A percentile compares a stretch with the other conserved stretches of the same genome.
Conservation (phyloP, 1,140 invertebrate genomes). For the Galleria mellonella region DNA sequence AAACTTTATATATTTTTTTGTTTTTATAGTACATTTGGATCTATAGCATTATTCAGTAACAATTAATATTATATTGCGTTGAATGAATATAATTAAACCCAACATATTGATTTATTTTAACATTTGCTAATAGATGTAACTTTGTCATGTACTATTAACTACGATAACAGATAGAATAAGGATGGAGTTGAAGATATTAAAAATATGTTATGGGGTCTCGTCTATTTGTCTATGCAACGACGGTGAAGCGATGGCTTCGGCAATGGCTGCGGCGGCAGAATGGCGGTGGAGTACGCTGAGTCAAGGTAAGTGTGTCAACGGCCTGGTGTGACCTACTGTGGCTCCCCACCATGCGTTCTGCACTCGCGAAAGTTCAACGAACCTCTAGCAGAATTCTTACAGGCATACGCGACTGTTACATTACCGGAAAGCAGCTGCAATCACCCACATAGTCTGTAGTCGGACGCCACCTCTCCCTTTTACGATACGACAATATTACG, state of each 20-base stretch:
- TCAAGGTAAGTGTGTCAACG: slow-evolving; percentile 72
- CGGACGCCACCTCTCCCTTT: slow-evolving; percentile 8
- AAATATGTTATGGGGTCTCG: too few species aligned
- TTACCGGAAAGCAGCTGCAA: slow-evolving; percentile 68
- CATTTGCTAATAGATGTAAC: too few species aligned
- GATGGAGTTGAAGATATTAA: too few species aligned
- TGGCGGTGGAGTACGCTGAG: slow-evolving; percentile 39
- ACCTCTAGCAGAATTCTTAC: slow-evolving; percentile 67
- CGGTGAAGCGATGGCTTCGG: slow-evolving; percentile 27
- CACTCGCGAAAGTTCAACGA: slow-evolving; percentile 71
- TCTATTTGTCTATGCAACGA: slow-evolving; percentile 59
- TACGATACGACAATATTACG: too few species aligned
- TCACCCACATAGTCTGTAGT: slow-evolving; percentile 33
- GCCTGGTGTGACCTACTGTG: slow-evolving; percentile 65
- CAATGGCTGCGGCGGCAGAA: slow-evolving; percentile 18
- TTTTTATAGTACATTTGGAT: too few species aligned
- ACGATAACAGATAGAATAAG: too few species aligned
- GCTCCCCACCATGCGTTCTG: slow-evolving; percentile 60
- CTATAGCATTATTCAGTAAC: too few species aligned
- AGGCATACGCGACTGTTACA: slow-evolving; percentile 65
- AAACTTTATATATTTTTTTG: too few species aligned
- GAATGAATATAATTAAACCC: too few species aligned
- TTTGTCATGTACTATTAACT: too few species aligned
- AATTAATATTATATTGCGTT: too few species aligned
- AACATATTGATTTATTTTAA: too few species aligned